A percentile compares a stretch with the other conserved stretches of the same genome.
Evolutionary conservation across 2,888 invertebrate genomes (phyloP).

Genomic region (Empis livida): DNA sequence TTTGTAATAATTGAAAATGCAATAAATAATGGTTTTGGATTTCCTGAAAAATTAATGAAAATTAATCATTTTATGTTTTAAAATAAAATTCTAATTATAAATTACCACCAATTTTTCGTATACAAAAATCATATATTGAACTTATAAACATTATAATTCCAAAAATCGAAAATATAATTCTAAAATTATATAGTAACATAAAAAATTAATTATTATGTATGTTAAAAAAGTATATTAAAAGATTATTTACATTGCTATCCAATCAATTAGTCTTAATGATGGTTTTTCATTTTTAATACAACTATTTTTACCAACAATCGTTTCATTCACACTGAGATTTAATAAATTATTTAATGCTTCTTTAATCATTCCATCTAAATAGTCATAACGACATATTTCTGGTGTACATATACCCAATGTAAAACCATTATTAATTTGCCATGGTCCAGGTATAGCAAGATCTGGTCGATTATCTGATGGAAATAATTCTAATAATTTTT

Average conservation of each 20-base stretch:
- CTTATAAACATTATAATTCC: neutral
- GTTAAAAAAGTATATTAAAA: neutral
- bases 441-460: too few species aligned
- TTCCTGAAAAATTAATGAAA: neutral
- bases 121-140: neutral
- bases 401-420: neutral
- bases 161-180: neutral
- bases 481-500: too few species aligned
- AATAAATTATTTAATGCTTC: neutral
- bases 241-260: neutral
- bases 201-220: too few species aligned
- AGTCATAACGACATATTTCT: neutral
- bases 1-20: constrained; percentile 36
- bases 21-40: constrained; percentile 9
- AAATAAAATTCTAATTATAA: too few species aligned
- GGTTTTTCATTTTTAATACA: neutral
- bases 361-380: too few species aligned
- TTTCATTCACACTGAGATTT: neutral
- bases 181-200: neutral
- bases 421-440: too few species aligned
- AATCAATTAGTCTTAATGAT: neutral
- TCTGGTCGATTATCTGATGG: too few species aligned
- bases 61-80: too few species aligned
- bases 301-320: neutral
- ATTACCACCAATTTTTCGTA: neutral